Evolutionary conservation across 2,888 invertebrate genomes (phyloP).

Genomic region (Meloe dianella): DNA sequence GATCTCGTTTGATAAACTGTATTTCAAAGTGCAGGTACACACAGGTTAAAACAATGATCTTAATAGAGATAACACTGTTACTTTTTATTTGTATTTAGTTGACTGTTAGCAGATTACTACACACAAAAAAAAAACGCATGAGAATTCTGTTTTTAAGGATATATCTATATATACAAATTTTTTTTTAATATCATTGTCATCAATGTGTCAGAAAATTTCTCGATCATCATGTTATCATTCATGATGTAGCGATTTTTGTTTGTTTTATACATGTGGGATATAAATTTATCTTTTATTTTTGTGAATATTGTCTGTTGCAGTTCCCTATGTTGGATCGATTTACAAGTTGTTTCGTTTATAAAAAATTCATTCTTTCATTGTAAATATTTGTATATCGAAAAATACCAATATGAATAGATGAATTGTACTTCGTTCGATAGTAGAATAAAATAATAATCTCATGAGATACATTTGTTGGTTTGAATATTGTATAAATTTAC

Average conservation of each 20-base stretch:
- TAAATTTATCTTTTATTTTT: neutral
- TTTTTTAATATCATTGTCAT: neutral
- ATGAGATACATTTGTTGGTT: constrained; percentile 4
- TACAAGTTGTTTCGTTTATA: neutral
- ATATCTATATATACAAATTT: too few relatives aligned
- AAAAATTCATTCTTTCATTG: neutral
- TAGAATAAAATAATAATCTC: constrained; percentile 7
- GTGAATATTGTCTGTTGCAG: neutral
- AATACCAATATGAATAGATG: constrained; percentile 7
- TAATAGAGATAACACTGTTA: neutral
- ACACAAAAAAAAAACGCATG: too few relatives aligned
- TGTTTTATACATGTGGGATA: neutral
- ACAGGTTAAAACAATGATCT: neutral
- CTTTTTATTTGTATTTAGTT: too few relatives aligned
- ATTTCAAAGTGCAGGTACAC: neutral
- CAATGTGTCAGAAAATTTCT: neutral
- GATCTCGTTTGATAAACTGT: neutral
- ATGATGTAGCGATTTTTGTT: neutral
- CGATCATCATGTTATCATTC: neutral
- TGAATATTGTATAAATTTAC: constrained; percentile 5
- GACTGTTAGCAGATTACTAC: too few relatives aligned
- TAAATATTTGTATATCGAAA: constrained; percentile 7
- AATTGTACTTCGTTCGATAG: neutral
- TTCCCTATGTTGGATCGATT: neutral
- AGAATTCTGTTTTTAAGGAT: too few relatives aligned